Conservation (phyloP, 1,140 invertebrate genomes). For the Hirudo medicinalis region DNA sequence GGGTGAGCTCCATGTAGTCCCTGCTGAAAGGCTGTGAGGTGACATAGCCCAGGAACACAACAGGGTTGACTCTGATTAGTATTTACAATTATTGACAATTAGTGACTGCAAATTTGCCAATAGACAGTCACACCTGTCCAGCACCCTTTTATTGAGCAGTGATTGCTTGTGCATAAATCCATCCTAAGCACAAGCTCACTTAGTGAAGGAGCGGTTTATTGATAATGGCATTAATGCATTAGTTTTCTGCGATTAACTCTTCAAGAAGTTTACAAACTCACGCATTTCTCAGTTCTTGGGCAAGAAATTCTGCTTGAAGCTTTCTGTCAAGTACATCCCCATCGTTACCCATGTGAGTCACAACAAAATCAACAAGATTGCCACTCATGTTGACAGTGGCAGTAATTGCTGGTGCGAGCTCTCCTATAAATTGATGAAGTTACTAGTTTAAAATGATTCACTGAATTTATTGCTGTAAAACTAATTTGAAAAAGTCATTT, state of each 20-base stretch:
- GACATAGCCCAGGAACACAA: constrained; percentile 39
- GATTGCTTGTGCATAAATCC: too few species aligned
- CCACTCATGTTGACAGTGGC: constrained; percentile 39
- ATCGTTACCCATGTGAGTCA: constrained; percentile 43
- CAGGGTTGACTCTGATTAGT: constrained; percentile 32
- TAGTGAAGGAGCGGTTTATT: too few species aligned
- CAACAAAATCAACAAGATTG: constrained; percentile 37
- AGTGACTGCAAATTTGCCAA: too few species aligned
- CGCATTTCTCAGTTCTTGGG: constrained; percentile 28
- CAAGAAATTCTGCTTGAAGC: constrained; percentile 35
- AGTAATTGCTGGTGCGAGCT: constrained; percentile 40
- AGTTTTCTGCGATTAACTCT: not conserved
- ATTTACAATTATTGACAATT: not conserved
- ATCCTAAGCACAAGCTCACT: too few species aligned
- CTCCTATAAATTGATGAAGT: constrained; percentile 26
- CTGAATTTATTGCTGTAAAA: too few species aligned
- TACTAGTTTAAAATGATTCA: too few species aligned
- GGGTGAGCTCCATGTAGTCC: constrained; percentile 32
- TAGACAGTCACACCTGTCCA: too few species aligned
- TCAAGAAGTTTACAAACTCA: not conserved
- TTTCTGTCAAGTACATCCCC: constrained; percentile 37
- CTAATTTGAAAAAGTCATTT: constrained; percentile 17
- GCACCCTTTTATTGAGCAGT: too few species aligned
- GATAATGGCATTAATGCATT: too few species aligned
- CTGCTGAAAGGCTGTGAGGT: constrained; percentile 34